Conservation (phyloP, 2,888 invertebrate genomes). For the Chrysina gloriosa region DNA sequence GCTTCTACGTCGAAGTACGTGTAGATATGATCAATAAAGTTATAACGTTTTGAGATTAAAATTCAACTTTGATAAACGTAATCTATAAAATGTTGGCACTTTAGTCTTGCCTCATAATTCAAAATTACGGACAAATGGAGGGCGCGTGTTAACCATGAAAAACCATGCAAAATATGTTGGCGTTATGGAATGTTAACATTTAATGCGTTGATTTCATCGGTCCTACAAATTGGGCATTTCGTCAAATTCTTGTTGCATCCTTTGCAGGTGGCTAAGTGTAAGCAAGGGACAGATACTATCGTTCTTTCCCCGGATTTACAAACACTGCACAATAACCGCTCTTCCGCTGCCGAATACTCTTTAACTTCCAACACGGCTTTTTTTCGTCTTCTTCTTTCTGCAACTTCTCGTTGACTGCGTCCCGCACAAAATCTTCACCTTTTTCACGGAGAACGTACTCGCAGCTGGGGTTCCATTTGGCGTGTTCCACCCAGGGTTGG, state of each 20-base stretch:
- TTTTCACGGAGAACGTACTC: constrained; percentile 83
- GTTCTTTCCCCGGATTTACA: constrained; percentile 86
- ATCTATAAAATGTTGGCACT: too few species aligned
- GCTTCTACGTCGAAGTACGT: too few species aligned
- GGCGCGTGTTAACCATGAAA: too few species aligned
- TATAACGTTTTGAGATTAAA: too few species aligned
- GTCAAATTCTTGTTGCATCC: constrained; percentile 85
- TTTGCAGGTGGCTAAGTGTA: constrained; percentile 89
- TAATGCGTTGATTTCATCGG: constrained; percentile 50
- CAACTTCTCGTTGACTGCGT: neutral
- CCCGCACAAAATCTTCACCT: constrained; percentile 77
- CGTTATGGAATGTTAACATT: constrained; percentile 4
- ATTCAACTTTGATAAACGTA: too few species aligned
- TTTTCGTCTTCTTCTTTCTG: constrained; percentile 30
- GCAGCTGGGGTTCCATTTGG: constrained; percentile 91
- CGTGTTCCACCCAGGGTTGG: constrained; percentile 95
- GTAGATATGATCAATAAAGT: too few species aligned
- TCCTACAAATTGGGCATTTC: constrained; percentile 86
- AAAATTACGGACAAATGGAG: too few species aligned
- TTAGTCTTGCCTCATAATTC: too few species aligned
- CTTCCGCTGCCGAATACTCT: neutral
- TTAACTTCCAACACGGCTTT: too few species aligned
- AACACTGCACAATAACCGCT: constrained; percentile 77
- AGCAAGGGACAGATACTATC: constrained; percentile 90
- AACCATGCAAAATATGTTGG: too few species aligned